Base-by-base conservation (phyloP, 2,113 vertebrate species). In the Pleuronectes platessa region DNA sequence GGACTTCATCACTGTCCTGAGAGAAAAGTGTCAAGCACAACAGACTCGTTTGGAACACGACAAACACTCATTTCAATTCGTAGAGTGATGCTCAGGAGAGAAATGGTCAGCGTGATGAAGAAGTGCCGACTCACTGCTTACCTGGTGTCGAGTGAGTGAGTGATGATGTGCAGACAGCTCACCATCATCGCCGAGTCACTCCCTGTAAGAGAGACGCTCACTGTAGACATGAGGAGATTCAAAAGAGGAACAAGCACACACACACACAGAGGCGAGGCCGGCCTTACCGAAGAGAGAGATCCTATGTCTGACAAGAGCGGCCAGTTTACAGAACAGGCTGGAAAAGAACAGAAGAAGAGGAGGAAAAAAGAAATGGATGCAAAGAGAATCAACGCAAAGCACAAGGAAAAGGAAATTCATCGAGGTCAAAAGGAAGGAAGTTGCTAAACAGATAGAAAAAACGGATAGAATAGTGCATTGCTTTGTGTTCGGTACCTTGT, bases 241-340 rank as follows among this genome's bases (percentile, higher is more conserved):
- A 40, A 62, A 66, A 73, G 49, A 49, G 49, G 51, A 21, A 73
- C 65, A 54, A 14, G n/a, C 40, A 69, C 18, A 76, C 55, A 63
- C 27, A 74, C 35, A 60, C n/a, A n/a, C n/a, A n/a, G 55, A 78
- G 21, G 69, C 71, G 74, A 12, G 13, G 40, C 4, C 24, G 54
- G 61, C 59, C 97, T 99, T 96, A 99, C 98, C 98, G 89, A 99
- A 99, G 90, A 99, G 95, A 79, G 98, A 98, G 93, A 99, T 99
- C 92, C 98, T 97, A 94, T 99, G 97, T 95, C 98, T 97, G 94
- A 99, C 97, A 91, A 99, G 97, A 93, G 97, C 96, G 90, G 97
- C 97, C 88, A 99, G 95, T 93, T 98, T 99, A 96, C 96, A 99
- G 96, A 99, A 99, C 56, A 99, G 93, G 94, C 98, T 99, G 79